Evolutionary conservation across 2,888 invertebrate genomes (phyloP), one percentile per base, ranked within the genome.

Genomic region (Pandemis cinnamomeana): DNA sequence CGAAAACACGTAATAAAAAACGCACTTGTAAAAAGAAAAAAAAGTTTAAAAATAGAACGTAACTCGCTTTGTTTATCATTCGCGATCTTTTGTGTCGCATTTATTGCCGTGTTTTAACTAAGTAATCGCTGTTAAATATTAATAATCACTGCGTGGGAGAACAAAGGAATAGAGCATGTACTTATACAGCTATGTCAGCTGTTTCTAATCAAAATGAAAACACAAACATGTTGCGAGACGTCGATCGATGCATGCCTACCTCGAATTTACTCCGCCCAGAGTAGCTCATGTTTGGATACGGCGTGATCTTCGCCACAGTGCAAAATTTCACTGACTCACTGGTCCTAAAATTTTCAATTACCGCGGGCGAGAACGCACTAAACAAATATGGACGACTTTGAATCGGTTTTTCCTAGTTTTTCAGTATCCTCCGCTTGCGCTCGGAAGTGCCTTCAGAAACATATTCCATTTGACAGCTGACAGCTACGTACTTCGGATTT

Each of bases 201-300:
- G 95, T 95, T 95, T 91, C 87, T 86, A 85, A 90, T 91, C 92
- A 91, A 89, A 91, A 89, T 81, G 86, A 91, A 91, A 92, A 93
- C 90, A 93, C 90, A 93, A 91, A 91, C 89, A 90, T 71, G 77
- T 48, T 61, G 66, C 76, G 80, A 86, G 66, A 69, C 15, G 72
- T 71, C 68, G 75, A 84, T 83, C 81, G 77, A 82, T 80, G 63
- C 66, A 76, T 60, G 86, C 95, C 89, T 87, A 95, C 96, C 95
- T 96, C 95, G 87, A 95, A 95, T 91, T 95, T 95, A 90, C 95
- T 95, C 92, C 95, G 95, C 83, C 95, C 95, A 87, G 95, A 95
- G 93, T 95, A 95, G 89, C 94, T 94, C 95, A 95, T 96, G 84
- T 84, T 92, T 84, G 95, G 91, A 84, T 90, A 91, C 71, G 93